Evolutionary conservation across 1,140 invertebrate species (phyloP).

Genomic region (Coelopa frigida): DNA sequence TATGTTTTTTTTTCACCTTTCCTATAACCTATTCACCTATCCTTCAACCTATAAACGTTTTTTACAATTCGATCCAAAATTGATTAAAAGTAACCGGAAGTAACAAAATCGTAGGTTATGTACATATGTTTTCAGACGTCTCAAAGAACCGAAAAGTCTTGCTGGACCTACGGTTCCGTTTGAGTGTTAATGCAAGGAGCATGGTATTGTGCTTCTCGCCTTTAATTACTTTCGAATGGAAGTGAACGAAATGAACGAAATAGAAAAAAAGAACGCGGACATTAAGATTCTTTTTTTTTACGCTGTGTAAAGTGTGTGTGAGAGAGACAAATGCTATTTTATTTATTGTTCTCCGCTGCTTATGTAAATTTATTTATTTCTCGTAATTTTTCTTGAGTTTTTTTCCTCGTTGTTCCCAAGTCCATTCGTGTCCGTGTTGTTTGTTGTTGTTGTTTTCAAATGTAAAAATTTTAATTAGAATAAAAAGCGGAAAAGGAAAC

Average conservation of each 20-base stretch:
- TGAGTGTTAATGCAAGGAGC: too few species aligned
- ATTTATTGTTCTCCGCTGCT: conserved; percentile 40
- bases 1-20: too few species aligned
- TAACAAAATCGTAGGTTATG: too few species aligned
- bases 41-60: too few species aligned
- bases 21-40: too few species aligned
- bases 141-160: too few species aligned
- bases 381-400: conserved; percentile 42
- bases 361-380: conserved; percentile 45
- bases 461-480: conserved; percentile 38
- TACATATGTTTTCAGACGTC: too few species aligned
- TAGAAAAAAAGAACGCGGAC: conserved; percentile 19
- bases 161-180: too few species aligned
- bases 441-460: conserved; percentile 4
- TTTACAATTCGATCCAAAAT: too few species aligned
- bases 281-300: too few species aligned
- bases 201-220: too few species aligned
- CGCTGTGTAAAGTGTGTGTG: background rate
- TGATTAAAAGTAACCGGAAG: too few species aligned
- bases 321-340: conserved; percentile 33
- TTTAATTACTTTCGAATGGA: conserved; percentile 42
- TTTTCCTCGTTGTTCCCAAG: conserved; percentile 15
- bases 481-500: conserved; percentile 24
- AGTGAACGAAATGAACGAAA: conserved; percentile 12
- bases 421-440: conserved; percentile 12